phyloP scores from a whole-genome alignment of 2,888 invertebrate species.

The Eledona agricola region DNA sequence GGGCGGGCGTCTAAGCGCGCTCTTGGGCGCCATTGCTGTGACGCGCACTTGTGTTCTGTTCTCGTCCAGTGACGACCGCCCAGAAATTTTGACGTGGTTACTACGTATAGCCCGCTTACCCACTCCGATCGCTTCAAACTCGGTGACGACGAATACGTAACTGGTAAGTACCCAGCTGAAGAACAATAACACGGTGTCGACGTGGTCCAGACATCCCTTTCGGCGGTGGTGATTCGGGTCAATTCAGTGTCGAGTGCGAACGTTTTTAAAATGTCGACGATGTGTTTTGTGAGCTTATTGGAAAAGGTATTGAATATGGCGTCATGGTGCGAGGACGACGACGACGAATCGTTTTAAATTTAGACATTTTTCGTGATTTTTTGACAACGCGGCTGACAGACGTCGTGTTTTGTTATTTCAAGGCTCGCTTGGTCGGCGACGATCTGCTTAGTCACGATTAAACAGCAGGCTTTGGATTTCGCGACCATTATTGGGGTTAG shows the following conservation, averaged over 20 bases:
- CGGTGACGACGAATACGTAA: slow-evolving; percentile 96
- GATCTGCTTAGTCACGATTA: slow-evolving; percentile 29
- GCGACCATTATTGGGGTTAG: slow-evolving; percentile 25
- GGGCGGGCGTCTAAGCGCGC: slow-evolving; percentile 61
- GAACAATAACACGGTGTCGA: slow-evolving; percentile 68
- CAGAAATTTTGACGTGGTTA: slow-evolving; percentile 90
- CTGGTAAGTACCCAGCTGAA: slow-evolving; percentile 81
- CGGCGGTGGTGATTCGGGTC: slow-evolving; percentile 49
- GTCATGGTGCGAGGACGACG: slow-evolving; percentile 57
- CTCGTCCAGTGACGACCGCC: slow-evolving; percentile 84
- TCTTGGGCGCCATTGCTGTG: slow-evolving; percentile 75
- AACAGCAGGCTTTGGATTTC: slow-evolving; percentile 15
- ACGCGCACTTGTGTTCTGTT: slow-evolving; percentile 79
- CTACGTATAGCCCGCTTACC: slow-evolving; percentile 93
- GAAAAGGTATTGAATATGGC: slow-evolving; percentile 64
- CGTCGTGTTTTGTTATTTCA: slow-evolving; percentile 14
- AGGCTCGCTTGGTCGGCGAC: slow-evolving; percentile 16
- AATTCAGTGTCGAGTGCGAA: slow-evolving; percentile 57
- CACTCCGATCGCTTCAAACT: slow-evolving; percentile 93
- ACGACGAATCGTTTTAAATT: slow-evolving; percentile 62
- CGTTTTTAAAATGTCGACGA: slow-evolving; percentile 59
- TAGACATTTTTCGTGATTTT: slow-evolving; percentile 42
- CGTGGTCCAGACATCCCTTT: slow-evolving; percentile 63
- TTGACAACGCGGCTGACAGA: slow-evolving; percentile 21
- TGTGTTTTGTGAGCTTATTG: slow-evolving; percentile 55